Base-by-base conservation (phyloP, 2,888 invertebrate genomes). In the Copidosoma aretas region DNA sequence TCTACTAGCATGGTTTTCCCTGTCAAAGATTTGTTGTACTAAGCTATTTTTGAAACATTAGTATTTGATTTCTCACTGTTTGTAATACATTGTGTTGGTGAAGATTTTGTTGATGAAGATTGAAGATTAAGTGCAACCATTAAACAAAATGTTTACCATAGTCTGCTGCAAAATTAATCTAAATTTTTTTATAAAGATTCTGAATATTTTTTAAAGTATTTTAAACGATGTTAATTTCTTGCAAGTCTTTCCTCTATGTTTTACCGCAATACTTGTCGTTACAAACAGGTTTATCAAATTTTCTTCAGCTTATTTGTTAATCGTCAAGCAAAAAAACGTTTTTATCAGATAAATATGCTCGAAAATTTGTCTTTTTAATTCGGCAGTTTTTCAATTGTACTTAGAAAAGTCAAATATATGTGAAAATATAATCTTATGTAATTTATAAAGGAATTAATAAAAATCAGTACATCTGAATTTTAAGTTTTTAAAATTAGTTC, bases 191-290 rank as follows among this genome's bases (percentile, higher is more conserved):
- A 43, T n/a, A 19, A 60, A 49, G 64, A 68, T 64, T 65, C 52
- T 56, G 39, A 57, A 22, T 64, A 65, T 65, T 61, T 61, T 51
- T 22, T 24, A 14, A 53, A 25, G 17, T 58, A 24, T 52, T 12
- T 68, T 76, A 77, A 78, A 76, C 76, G 74, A 77, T 71, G 73
- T 75, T 74, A 56, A 56, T 56, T 52, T 54, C 12, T 56, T 57
- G 43, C 22, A 32, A 69, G n/a, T 32, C 15, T 61, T 46, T 12
- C 22, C 19, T 43, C 22, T 59, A 54, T 61, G 21, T 43, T 52
- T 61, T 65, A 46, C 57, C 60, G 43, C 43, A 32, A 32, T 32
- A 46, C 43, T 46, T 46, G 41, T 41, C 41, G 14, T 41, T 8
- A n/a, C n/a, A n/a, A n/a, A n/a, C n/a, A n/a, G n/a, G n/a, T n/a